phyloP scores from a whole-genome alignment of 1,140 invertebrate genomes.

The Drosophila teissieri region DNA sequence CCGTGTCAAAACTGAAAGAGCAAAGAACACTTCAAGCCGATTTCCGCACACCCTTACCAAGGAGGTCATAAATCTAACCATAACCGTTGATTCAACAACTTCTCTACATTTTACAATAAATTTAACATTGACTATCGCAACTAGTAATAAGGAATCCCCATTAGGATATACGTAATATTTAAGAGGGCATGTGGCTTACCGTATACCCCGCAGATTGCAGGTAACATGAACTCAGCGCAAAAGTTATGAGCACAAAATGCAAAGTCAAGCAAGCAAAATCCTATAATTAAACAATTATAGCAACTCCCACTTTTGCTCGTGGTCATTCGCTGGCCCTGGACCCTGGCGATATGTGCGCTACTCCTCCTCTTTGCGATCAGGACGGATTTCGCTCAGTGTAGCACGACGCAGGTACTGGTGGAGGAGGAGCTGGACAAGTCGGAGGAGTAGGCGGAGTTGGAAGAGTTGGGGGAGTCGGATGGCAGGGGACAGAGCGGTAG shows the following conservation, averaged over 20 bases:
- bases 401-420: constrained; percentile 33
- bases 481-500: constrained; percentile 41
- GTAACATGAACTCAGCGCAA: constrained; percentile 74
- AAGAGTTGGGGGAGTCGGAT: background rate
- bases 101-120: background rate
- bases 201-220: constrained; percentile 35
- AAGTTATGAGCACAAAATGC: constrained; percentile 82
- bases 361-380: constrained; percentile 84
- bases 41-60: constrained; percentile 23
- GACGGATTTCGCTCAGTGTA: constrained; percentile 56
- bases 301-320: constrained; percentile 84
- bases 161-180: background rate
- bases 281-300: constrained; percentile 85
- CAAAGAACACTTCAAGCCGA: constrained; percentile 13
- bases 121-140: constrained; percentile 2
- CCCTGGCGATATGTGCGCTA: constrained; percentile 83
- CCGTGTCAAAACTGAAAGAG: constrained; percentile 56
- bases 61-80: no score
- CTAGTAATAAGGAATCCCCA: background rate
- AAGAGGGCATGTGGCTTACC: constrained; percentile 5
- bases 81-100: no score
- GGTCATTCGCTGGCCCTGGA: constrained; percentile 65
- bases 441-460: constrained; percentile 6
- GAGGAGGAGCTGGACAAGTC: constrained; percentile 11
- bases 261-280: constrained; percentile 83